phyloP scores from a whole-genome alignment of 2,888 invertebrate species.

The Ethmia dodecea region DNA sequence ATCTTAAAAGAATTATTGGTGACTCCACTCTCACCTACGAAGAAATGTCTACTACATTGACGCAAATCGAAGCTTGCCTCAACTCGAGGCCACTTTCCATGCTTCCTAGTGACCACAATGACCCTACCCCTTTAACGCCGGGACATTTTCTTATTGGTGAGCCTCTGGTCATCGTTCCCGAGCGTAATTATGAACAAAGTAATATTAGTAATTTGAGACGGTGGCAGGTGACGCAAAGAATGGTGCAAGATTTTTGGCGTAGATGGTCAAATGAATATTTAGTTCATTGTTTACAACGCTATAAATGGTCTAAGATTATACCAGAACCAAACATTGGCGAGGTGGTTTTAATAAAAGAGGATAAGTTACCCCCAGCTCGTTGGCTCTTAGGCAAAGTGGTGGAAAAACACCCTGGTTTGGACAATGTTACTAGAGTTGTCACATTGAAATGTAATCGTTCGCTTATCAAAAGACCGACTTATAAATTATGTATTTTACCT shows the following conservation, averaged over 20 bases:
- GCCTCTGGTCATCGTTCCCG: conserved; percentile 6
- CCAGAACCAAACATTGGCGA: conserved; percentile 13
- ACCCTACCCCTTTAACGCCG: conserved; percentile 1
- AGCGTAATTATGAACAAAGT: background rate
- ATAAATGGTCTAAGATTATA: conserved; percentile 11
- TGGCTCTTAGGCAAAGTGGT: conserved; percentile 15
- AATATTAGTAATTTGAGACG: background rate
- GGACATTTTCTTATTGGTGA: conserved; percentile 8
- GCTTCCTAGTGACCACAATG: conserved; percentile 1
- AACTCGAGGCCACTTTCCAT: conserved; percentile 6
- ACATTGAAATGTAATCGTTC: background rate
- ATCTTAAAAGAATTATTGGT: conserved; percentile 5
- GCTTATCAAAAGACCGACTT: background rate
- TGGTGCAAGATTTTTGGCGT: conserved; percentile 19
- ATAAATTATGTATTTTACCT: background rate
- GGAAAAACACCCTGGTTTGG: conserved; percentile 12
- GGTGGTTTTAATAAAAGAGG: conserved; percentile 16
- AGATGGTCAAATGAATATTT: background rate
- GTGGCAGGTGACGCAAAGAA: conserved; percentile 1
- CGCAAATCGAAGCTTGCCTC: conserved; percentile 8
- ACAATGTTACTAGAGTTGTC: conserved; percentile 11
- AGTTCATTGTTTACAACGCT: conserved; percentile 14
- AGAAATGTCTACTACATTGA: conserved; percentile 4
- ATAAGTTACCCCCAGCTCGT: conserved; percentile 15
- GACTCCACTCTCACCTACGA: conserved; percentile 1